Evolutionary conservation across 2,888 invertebrate species (phyloP).

Genomic region (Eupithecia centaureata): DNA sequence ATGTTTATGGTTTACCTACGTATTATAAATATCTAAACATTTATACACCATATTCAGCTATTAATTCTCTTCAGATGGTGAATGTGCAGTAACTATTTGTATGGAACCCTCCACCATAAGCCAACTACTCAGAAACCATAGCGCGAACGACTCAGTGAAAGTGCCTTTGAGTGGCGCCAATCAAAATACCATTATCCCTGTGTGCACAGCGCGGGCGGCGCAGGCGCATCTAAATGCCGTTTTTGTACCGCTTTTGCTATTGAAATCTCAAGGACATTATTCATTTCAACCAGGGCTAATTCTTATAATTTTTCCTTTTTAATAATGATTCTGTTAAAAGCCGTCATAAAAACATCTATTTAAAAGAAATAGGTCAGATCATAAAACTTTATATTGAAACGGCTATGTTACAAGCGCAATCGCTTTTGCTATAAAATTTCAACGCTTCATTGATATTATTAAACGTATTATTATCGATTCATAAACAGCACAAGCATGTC

Average conservation of each 20-base stretch:
- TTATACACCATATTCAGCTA: background rate
- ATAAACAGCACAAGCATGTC: conserved; percentile 8
- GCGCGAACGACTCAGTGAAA: conserved; percentile 69
- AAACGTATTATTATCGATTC: conserved; percentile 15
- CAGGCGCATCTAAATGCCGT: conserved; percentile 52
- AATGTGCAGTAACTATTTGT: background rate
- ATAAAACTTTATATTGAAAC: background rate
- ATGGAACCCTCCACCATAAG: background rate
- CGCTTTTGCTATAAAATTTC: conserved; percentile 19
- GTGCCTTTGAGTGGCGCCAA: conserved; percentile 69
- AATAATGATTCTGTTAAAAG: conserved; percentile 6
- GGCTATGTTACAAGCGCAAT: conserved; percentile 17
- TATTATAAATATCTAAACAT: too few species aligned
- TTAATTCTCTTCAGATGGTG: background rate
- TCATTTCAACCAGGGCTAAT: background rate
- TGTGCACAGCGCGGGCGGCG: conserved; percentile 38
- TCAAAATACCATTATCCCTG: conserved; percentile 74
- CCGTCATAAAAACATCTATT: background rate
- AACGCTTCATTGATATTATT: conserved; percentile 12
- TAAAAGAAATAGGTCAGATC: background rate
- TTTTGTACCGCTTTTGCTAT: conserved; percentile 32
- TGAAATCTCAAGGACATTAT: conserved; percentile 19
- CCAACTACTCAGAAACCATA: conserved; percentile 54
- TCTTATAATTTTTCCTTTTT: background rate
- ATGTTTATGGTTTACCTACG: too few species aligned